Base-by-base conservation (phyloP, 2,888 invertebrate genomes). In the Amphipyra tragopoginis region DNA sequence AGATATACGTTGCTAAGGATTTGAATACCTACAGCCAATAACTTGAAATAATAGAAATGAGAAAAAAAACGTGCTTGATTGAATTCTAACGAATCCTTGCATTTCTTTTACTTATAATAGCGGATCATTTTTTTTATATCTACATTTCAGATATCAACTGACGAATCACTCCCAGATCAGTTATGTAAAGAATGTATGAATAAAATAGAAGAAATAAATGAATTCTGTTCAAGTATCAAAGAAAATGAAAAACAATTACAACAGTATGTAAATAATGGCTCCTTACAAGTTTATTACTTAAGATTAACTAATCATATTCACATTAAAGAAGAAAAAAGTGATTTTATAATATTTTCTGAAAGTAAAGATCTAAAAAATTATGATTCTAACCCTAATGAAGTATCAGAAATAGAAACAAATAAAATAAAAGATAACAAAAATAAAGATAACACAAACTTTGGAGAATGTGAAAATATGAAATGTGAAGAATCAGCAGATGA, bases 191-290 rank as follows among this genome's bases (percentile, higher is more conserved):
- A 29, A 9, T 92, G 92, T 61, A 43, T 77, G 1, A 63, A 77
- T 10, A 85, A 79, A 79, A 72, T 90, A n/a, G 70, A 83, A 48
- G 70, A 86, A 48, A 72, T 86, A 0, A 59, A 77, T 53, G 59
- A 72, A 53, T 91, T 88, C 62, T 73, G 76, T 26, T 47, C 76
- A 49, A 73, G 66, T 58, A 58, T 90, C 2, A 68, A 68, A 39
- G 68, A 83, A 40, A 90, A 87, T 58, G 85, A 92, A 79, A 42
- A 65, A 13, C 79, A 77, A 42, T 75, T 92, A 15, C 34, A 65
- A 10, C 51, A 80, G 5, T 67, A 72, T 51, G 53, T 78, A 7
- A 72, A 61, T 11, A 67, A 69, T 5, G 79, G 65, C 4, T 13
- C 58, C 21, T 63, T 83, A 15, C 45, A 75, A 11, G 59, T 57